These are phyloP conservation scores for Edolisoma coerulescens DNA, from an alignment of 2,113 vertebrate genomes.

Conservation along the genomic window DNA sequence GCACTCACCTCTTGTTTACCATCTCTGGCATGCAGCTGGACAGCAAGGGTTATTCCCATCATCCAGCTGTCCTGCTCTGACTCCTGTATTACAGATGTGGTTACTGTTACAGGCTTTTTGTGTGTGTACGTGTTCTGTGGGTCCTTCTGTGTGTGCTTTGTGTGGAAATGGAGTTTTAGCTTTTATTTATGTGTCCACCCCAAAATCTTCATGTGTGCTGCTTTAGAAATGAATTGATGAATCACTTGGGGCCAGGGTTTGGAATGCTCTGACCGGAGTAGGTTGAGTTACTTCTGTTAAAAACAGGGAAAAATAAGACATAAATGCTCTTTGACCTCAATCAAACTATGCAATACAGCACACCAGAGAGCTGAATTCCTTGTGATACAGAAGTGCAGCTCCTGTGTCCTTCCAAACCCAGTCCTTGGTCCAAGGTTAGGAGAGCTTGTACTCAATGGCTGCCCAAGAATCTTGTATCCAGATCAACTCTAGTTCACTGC, in stretches of 20 bases:
- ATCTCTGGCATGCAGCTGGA: not conserved
- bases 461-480: not conserved
- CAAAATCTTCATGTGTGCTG: not conserved
- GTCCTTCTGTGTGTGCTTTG: not conserved
- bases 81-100: not conserved
- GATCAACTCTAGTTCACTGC: not conserved
- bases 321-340: constrained; percentile 11
- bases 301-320: not conserved
- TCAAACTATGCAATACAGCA: constrained; percentile 26
- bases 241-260: not conserved
- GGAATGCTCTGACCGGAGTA: not conserved
- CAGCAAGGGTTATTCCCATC: not conserved
- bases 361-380: constrained; percentile 13
- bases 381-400: not conserved
- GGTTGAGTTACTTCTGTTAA: not conserved
- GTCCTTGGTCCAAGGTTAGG: constrained; percentile 48
- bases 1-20: not conserved
- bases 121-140: not conserved
- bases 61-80: not conserved
- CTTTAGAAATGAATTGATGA: not conserved
- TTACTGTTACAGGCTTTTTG: not conserved
- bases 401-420: constrained; percentile 30
- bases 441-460: constrained; percentile 6
- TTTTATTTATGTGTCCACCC: not conserved
- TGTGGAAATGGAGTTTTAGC: not conserved